Conservation (phyloP, 2,113 vertebrate genomes). For the Eupsittula cactorum region DNA sequence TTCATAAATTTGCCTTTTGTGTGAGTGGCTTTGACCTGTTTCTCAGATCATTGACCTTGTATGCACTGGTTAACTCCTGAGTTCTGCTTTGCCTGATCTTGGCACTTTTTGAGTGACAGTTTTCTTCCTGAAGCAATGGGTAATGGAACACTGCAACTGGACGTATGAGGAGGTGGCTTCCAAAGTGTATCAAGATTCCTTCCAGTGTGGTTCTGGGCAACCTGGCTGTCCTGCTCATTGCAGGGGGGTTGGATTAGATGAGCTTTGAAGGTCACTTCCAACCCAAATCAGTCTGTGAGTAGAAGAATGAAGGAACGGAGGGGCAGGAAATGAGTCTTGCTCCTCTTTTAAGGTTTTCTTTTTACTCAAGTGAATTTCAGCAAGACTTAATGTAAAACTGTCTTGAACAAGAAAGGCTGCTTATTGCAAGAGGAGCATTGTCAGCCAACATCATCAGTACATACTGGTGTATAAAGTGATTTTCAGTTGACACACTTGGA, state of each 20-base stretch:
- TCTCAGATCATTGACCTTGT: not conserved
- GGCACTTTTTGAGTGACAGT: not conserved
- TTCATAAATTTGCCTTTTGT: not conserved
- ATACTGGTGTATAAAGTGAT: not conserved
- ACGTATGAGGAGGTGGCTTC: not conserved
- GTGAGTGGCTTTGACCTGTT: not conserved
- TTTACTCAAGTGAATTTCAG: not conserved
- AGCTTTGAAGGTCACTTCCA: not conserved
- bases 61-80: not conserved
- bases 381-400: not conserved
- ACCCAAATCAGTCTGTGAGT: not conserved
- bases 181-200: not conserved
- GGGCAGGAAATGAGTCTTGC: not conserved
- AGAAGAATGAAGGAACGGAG: not conserved
- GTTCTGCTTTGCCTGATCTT: not conserved
- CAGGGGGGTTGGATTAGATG: not conserved
- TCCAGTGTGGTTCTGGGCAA: not conserved
- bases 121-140: not conserved
- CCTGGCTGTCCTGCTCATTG: not conserved
- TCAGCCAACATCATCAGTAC: not conserved
- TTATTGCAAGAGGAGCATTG: not conserved
- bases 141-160: not conserved
- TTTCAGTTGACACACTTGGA: not conserved
- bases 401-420: not conserved
- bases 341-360: not conserved